A percentile compares a stretch with the other conserved stretches of the same genome.
These are phyloP conservation scores for Cheilosia pagana DNA, from an alignment of 2,888 invertebrate species.

Conservation along the genomic window DNA sequence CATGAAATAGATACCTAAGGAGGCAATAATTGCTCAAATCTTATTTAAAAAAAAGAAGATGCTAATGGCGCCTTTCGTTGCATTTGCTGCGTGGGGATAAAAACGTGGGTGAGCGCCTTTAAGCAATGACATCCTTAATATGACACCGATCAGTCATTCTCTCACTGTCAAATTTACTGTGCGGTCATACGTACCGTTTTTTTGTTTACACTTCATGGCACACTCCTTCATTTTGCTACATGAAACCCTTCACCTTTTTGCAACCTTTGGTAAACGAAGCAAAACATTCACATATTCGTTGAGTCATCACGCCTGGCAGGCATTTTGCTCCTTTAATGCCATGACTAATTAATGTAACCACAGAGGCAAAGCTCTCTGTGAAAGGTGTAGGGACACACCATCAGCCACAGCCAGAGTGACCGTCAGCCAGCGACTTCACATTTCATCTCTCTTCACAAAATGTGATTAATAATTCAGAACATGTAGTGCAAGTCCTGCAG, in stretches of 20 bases:
- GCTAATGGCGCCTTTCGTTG: no score
- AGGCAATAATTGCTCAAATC: no score
- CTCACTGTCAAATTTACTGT: no score
- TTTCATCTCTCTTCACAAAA: constrained; percentile 27
- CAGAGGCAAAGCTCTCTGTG: constrained; percentile 20
- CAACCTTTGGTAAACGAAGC: constrained; percentile 14
- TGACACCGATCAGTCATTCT: no score
- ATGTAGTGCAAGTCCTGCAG: constrained; percentile 17
- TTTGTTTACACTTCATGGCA: not conserved
- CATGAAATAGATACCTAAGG: no score
- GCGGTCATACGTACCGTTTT: no score
- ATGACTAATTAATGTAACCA: constrained; percentile 55
- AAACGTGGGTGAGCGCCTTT: no score
- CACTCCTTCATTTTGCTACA: not conserved
- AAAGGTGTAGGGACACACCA: constrained; percentile 25
- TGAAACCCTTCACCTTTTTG: not conserved
- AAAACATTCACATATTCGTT: constrained; percentile 17
- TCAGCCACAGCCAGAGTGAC: not conserved
- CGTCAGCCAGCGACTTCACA: not conserved
- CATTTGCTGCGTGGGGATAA: no score
- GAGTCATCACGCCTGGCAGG: constrained; percentile 36
- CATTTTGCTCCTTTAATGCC: constrained; percentile 46
- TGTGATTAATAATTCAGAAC: constrained; percentile 41
- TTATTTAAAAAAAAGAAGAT: no score
- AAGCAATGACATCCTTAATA: no score